These are phyloP conservation scores for Rhadina sibilatrix DNA, from an alignment of 2,113 vertebrate genomes.

Conservation along the genomic window DNA sequence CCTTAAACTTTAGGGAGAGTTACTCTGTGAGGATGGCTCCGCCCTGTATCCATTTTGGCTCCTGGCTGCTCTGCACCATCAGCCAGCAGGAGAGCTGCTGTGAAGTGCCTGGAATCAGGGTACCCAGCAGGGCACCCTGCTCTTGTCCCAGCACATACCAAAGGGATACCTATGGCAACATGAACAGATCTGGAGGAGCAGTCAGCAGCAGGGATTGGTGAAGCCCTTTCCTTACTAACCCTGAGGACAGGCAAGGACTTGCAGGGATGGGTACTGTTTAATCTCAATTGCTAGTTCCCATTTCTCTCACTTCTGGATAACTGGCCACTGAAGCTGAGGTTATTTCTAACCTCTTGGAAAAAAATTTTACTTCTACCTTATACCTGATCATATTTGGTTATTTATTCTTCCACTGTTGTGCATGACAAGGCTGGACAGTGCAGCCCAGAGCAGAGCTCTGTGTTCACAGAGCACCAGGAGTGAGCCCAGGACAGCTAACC, in stretches of 20 bases:
- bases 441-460: fast-evolving
- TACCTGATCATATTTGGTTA: neutral
- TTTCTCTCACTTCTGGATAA: neutral
- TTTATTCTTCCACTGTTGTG: neutral
- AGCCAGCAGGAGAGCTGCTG: neutral
- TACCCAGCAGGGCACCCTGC: neutral
- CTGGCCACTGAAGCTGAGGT: neutral
- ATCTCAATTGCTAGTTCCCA: neutral
- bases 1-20: neutral
- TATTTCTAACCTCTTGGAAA: neutral
- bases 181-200: neutral
- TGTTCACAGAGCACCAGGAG: neutral
- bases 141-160: neutral
- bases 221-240: neutral
- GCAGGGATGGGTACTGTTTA: neutral
- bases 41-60: neutral
- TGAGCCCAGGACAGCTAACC: neutral
- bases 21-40: neutral
- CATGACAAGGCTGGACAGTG: neutral
- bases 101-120: neutral
- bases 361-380: neutral
- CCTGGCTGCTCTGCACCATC: neutral
- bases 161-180: neutral
- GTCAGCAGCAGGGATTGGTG: neutral
- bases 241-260: neutral